These are phyloP conservation scores for Malthinus flaveolus DNA, from an alignment of 2,888 invertebrate species.

Conservation along the genomic window DNA sequence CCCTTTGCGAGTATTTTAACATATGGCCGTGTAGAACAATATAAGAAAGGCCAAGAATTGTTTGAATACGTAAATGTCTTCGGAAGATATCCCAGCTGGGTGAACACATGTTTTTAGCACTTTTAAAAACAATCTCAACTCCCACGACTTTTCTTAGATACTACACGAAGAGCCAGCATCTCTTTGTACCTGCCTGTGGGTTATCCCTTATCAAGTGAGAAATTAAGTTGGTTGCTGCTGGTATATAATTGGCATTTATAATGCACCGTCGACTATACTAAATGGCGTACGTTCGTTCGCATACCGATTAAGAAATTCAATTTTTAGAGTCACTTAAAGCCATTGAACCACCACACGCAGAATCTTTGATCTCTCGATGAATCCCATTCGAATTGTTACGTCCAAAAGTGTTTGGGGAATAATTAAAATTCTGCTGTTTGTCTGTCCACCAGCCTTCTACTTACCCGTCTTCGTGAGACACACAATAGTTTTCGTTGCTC, in stretches of 20 bases:
- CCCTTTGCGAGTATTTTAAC: background rate
- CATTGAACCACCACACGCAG: too few relatives aligned
- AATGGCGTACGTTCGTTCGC: background rate
- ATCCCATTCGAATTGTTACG: too few relatives aligned
- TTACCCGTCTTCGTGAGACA: too few relatives aligned
- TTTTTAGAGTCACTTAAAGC: too few relatives aligned
- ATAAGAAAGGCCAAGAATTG: constrained; percentile 1
- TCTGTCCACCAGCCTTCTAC: too few relatives aligned
- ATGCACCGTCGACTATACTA: background rate
- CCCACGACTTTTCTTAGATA: constrained; percentile 5
- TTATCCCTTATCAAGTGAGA: background rate
- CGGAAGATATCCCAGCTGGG: constrained; percentile 9
- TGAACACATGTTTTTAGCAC: constrained; percentile 10
- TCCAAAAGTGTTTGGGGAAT: too few relatives aligned
- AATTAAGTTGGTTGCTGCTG: constrained; percentile 1
- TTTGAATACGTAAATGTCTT: background rate
- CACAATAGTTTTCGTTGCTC: too few relatives aligned
- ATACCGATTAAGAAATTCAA: background rate
- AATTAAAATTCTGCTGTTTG: too few relatives aligned
- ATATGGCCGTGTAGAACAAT: constrained; percentile 5
- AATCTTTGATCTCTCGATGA: too few relatives aligned
- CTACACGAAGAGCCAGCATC: background rate
- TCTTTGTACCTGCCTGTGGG: constrained; percentile 1
- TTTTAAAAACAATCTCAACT: constrained; percentile 8
- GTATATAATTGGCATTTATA: constrained; percentile 1